These are phyloP conservation scores for Hirtodrosophila alboralis DNA, from an alignment of 2,888 invertebrate species.

Conservation along the genomic window DNA sequence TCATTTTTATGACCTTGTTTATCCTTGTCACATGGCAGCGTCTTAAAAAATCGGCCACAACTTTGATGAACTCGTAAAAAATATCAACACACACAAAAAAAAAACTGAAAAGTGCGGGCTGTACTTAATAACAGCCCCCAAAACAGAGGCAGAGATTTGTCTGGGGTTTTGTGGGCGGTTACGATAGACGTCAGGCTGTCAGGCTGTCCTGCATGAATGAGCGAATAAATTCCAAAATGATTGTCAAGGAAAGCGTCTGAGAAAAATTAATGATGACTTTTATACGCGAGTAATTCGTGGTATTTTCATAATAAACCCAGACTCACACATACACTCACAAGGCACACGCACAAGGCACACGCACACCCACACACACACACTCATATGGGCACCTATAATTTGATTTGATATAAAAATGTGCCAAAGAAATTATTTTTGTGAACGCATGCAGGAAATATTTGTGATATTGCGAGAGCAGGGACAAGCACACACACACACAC, in stretches of 20 bases:
- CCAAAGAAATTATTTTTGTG: constrained; percentile 56
- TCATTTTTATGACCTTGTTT: constrained; percentile 74
- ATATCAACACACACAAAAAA: constrained; percentile 5
- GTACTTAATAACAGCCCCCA: constrained; percentile 21
- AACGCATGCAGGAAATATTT: constrained; percentile 61
- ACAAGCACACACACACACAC: constrained; percentile 10
- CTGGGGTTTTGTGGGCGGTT: constrained; percentile 4
- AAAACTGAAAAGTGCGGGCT: constrained; percentile 33
- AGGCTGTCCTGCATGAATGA: constrained; percentile 62
- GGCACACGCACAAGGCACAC: constrained; percentile 16
- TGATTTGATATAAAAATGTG: constrained; percentile 66
- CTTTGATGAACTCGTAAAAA: constrained; percentile 79
- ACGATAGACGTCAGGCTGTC: constrained; percentile 32
- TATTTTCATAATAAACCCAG: constrained; percentile 74
- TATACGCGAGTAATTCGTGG: constrained; percentile 78
- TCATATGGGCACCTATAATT: constrained; percentile 63
- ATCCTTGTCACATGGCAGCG: constrained; percentile 73
- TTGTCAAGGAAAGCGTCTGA: constrained; percentile 70
- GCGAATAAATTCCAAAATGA: constrained; percentile 75
- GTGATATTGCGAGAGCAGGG: constrained; percentile 9
- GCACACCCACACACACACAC: constrained; percentile 17
- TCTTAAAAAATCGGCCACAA: constrained; percentile 68
- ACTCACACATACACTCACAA: constrained; percentile 22
- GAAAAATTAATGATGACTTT: constrained; percentile 79
- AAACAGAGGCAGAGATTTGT: constrained; percentile 1